Conservation (phyloP, 2,888 invertebrate species). For the Habrosyne pyritoides region DNA sequence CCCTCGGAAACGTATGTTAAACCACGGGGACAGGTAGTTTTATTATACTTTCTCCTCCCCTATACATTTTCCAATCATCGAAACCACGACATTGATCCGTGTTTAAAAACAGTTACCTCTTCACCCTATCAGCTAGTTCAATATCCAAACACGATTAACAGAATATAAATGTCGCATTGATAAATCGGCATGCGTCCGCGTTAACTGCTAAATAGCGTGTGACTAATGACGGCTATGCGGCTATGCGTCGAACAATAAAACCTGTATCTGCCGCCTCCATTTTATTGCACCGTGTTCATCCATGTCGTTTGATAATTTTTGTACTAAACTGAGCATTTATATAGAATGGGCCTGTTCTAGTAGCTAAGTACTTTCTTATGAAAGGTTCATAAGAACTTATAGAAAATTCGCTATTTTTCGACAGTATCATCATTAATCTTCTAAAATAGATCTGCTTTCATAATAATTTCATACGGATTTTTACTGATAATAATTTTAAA, state of each 20-base stretch:
- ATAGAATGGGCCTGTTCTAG: neutral
- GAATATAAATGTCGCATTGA: constrained; percentile 79
- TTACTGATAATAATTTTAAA: no score
- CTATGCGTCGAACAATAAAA: constrained; percentile 33
- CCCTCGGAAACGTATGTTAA: no score
- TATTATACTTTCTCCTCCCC: no score
- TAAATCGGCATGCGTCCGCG: constrained; percentile 65
- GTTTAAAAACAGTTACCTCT: constrained; percentile 25
- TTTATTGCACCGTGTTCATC: constrained; percentile 29
- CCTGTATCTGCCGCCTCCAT: constrained; percentile 36
- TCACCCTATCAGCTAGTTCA: constrained; percentile 37
- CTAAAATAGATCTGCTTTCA: no score
- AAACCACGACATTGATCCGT: constrained; percentile 30
- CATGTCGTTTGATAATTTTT: constrained; percentile 4
- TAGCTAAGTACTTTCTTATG: neutral
- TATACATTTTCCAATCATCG: neutral
- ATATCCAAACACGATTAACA: constrained; percentile 72
- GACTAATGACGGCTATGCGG: constrained; percentile 59
- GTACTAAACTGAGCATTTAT: neutral
- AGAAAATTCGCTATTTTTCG: no score
- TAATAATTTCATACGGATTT: no score
- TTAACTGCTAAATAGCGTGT: constrained; percentile 82
- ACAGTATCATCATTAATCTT: no score
- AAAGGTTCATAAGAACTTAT: no score
- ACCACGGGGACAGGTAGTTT: no score